Base-by-base conservation (phyloP, 2,888 invertebrate species). In the Xanthia togata region DNA sequence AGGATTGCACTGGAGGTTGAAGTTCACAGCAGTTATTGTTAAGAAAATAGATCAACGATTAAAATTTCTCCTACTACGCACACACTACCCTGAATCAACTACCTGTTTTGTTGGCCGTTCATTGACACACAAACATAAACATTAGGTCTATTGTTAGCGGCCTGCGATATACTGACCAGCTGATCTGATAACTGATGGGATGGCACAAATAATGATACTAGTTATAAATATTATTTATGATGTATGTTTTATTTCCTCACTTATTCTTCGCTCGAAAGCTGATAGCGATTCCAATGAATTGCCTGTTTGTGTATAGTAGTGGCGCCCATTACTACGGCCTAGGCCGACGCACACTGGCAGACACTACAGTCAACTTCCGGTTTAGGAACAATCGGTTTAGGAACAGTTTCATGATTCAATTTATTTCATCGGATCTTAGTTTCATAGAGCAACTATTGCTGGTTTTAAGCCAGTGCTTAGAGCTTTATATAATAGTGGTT, bases 21-120 rank as follows among this genome's bases (percentile, higher is more conserved):
- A 55, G 35, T 35, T 53, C 12, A 17, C 41, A 35, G 55, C 26
- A 76, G 64, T 41, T 20, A 60, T 57, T 57, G 11, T 38, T 23
- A 38, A 69, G 26, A 38, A 77, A 77, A 47, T 20, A 50, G 64
- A 68, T 62, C 55, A 76, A 12, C 41, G 50, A 60, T 77, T 64
- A 53, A 57, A 76, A 70, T 60, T 65, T 44, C 44, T 41, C 9
- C 23, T 31, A 57, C n/a, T 26, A 53, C n/a, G 53, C 57, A 41
- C 62, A 73, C 55, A 38, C 55, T 38, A 59, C 12, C 12, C 67
- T 59, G 47, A 63, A 81, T 63, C n/a, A 60, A 71, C 20, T 76
- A 84, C 73, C 82, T 74, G 78, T 83, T 85, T 83, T 85, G 78
- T 74, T 82, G 55, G 72, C 59, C 65, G 82, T 85, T 78, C 82